phyloP scores from a whole-genome alignment of 2,113 vertebrate species.

The Dendropsophus ebraccatus region DNA sequence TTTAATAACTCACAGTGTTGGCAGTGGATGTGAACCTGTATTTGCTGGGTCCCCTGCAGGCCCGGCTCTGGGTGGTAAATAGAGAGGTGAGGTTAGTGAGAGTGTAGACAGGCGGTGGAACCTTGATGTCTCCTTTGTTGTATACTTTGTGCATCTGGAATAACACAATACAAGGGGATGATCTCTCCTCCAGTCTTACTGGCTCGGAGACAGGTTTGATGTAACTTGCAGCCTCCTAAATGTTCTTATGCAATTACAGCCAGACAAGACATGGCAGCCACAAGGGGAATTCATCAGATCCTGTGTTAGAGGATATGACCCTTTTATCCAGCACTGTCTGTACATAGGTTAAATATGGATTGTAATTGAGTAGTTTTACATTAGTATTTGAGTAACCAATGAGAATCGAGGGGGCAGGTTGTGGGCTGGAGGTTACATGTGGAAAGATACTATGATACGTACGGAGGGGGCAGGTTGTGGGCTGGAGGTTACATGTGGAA shows the following conservation, averaged over 20 bases:
- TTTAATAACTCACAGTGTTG: not conserved
- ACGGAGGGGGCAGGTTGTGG: too few species aligned
- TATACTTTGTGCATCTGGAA: conserved; percentile 26
- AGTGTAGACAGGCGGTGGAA: not conserved
- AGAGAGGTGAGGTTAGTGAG: not conserved
- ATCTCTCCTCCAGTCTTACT: not conserved
- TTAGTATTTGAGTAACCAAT: not conserved
- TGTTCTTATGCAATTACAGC: conserved; percentile 27
- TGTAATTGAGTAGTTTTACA: not conserved
- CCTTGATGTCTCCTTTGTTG: not conserved
- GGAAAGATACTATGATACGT: too few species aligned
- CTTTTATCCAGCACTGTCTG: not conserved
- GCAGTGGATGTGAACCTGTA: not conserved
- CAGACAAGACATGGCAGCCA: conserved; percentile 14
- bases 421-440: too few species aligned
- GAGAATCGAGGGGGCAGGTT: too few species aligned
- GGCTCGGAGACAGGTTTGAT: conserved; percentile 14
- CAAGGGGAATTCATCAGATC: not conserved
- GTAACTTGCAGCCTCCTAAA: conserved; percentile 15
- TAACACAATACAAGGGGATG: conserved; percentile 9
- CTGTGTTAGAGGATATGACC: not conserved
- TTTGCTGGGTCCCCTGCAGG: not conserved
- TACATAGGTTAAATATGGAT: not conserved
- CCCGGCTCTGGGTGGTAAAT: not conserved
- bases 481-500: too few species aligned